Evolutionary conservation across 2,797 vertebrate species (phyloP).

Genomic region (Argya squamiceps): DNA sequence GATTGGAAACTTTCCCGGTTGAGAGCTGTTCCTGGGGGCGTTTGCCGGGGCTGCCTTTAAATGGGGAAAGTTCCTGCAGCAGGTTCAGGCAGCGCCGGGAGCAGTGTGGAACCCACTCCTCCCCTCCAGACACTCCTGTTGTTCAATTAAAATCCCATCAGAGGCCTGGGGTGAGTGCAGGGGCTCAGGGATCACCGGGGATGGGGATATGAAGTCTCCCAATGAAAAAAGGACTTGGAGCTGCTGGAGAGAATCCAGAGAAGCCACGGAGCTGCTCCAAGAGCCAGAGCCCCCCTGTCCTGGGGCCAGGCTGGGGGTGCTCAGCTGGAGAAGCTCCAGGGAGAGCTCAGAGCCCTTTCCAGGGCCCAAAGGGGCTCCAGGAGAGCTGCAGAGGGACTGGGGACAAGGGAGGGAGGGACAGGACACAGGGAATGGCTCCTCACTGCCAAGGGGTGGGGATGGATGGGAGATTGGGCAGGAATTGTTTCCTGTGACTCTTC

Average conservation of each 20-base stretch:
- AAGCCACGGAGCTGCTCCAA: fast-evolving
- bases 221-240: not conserved
- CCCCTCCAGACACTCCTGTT: not conserved
- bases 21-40: not conserved
- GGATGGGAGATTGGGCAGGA: fast-evolving
- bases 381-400: not conserved
- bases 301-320: not conserved
- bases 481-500: not conserved
- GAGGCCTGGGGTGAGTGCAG: slow-evolving; percentile 5
- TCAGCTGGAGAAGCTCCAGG: not conserved
- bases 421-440: not conserved
- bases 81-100: fast-evolving
- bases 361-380: not conserved
- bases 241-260: not conserved
- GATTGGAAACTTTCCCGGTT: not conserved
- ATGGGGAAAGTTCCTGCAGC: not conserved
- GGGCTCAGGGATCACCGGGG: not conserved
- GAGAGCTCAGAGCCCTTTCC: fast-evolving
- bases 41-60: not conserved
- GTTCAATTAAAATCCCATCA: not conserved
- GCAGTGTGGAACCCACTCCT: fast-evolving
- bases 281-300: not conserved
- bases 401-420: not conserved
- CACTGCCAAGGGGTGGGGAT: not conserved
- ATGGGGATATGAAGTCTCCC: fast-evolving